A percentile compares a stretch with the other conserved stretches of the same genome.
phyloP scores from a whole-genome alignment of 2,888 invertebrate species.

The Nasonia oneida region DNA sequence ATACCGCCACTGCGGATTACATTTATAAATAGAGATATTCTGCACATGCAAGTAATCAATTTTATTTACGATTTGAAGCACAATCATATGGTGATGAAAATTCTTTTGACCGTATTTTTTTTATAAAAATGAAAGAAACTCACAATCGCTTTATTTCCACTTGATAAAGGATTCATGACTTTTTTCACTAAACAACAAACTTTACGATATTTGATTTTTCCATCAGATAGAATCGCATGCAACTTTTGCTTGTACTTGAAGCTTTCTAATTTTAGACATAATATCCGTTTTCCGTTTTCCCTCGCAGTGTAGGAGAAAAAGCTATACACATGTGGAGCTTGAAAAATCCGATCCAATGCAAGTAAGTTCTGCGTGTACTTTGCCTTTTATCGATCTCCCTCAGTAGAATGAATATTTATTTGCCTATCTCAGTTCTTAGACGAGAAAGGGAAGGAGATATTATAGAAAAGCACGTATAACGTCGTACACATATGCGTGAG shows the following conservation, averaged over 20 bases:
- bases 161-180: not conserved
- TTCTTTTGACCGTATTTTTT: too few relatives aligned
- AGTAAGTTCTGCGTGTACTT: not conserved
- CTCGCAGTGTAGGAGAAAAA: not conserved
- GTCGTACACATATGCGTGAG: not conserved
- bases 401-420: conserved; percentile 52
- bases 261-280: not conserved
- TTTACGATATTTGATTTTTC: too few relatives aligned
- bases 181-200: not conserved
- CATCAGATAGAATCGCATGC: too few relatives aligned
- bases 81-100: not conserved
- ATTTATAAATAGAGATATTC: conserved; percentile 18
- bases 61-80: not conserved
- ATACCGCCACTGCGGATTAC: not conserved
- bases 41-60: not conserved
- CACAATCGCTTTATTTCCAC: not conserved
- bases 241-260: too few relatives aligned
- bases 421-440: conserved; percentile 26
- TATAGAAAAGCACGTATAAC: not conserved
- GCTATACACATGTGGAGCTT: not conserved
- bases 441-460: not conserved
- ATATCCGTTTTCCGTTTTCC: not conserved
- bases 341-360: conserved; percentile 19
- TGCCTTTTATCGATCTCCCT: conserved; percentile 9
- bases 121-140: not conserved